Percentiles rank a stretch among this genome's conserved stretches.
Conservation (phyloP, 2,797 vertebrate species). For the Dipus sagitta region DNA sequence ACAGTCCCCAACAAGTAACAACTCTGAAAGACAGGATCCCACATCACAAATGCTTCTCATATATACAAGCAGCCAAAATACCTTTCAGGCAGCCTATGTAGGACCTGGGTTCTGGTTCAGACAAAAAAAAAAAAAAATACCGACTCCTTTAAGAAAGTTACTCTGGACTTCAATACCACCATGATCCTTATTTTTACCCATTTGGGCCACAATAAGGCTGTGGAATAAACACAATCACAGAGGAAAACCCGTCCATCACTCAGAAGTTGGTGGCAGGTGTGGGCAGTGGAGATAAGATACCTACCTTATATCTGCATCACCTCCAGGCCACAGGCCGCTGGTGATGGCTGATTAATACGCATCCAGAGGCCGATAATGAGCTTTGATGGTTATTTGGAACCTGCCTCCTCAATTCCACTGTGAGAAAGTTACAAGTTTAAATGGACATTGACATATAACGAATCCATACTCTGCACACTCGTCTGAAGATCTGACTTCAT, state of each 20-base stretch:
- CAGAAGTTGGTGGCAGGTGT: neutral
- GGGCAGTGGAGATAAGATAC: neutral
- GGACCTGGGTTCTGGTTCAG: slow-evolving; percentile 7
- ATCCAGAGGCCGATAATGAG: slow-evolving; percentile 74
- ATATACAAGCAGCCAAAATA: neutral
- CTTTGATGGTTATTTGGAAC: slow-evolving; percentile 76
- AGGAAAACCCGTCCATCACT: slow-evolving; percentile 58
- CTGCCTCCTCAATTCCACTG: slow-evolving; percentile 67
- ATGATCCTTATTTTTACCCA: neutral
- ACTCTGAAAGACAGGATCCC: neutral
- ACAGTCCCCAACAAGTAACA: neutral
- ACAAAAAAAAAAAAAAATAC: neutral
- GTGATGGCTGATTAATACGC: slow-evolving; percentile 69
- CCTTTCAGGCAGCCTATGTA: neutral
- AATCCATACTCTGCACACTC: neutral
- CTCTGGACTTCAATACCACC: neutral
- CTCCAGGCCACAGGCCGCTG: slow-evolving; percentile 57
- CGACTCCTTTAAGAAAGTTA: neutral
- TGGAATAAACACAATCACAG: slow-evolving; percentile 12
- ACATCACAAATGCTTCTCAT: neutral
- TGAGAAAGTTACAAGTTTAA: slow-evolving; percentile 74
- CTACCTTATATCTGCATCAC: neutral
- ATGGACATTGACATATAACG: slow-evolving; percentile 75
- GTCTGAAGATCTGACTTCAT: slow-evolving; percentile 26
- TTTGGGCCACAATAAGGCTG: slow-evolving; percentile 53